These are phyloP conservation scores for Furnarius figulus DNA, from an alignment of 2,113 vertebrate species.

Conservation along the genomic window DNA sequence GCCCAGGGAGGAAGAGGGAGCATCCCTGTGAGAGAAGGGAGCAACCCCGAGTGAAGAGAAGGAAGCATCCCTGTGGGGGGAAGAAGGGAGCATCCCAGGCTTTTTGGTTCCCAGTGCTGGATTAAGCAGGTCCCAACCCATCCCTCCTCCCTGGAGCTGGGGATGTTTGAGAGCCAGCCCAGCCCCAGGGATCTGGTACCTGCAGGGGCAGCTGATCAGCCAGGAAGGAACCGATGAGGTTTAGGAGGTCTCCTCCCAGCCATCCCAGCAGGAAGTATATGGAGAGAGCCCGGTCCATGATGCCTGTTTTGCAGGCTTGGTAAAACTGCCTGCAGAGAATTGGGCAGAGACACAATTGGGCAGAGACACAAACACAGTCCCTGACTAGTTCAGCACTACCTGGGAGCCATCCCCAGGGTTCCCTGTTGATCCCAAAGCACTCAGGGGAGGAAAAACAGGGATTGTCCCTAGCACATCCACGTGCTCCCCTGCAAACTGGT, in stretches of 20 bases:
- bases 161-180: background rate
- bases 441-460: background rate
- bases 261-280: constrained; percentile 94
- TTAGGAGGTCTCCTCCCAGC: constrained; percentile 91
- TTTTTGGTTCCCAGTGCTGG: background rate
- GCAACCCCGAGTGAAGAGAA: background rate
- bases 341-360: background rate
- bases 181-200: constrained; percentile 62
- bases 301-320: constrained; percentile 86
- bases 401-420: background rate
- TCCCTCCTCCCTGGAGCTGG: background rate
- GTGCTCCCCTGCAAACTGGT: background rate
- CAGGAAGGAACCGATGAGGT: constrained; percentile 91
- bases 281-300: constrained; percentile 92
- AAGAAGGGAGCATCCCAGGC: background rate
- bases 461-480: background rate
- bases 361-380: background rate
- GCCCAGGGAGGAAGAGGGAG: background rate
- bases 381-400: rapidly evolving
- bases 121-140: background rate
- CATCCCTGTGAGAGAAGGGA: background rate
- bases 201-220: constrained; percentile 93
- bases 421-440: background rate
- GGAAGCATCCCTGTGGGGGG: background rate
- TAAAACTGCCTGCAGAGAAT: constrained; percentile 83